phyloP scores from a whole-genome alignment of 2,797 vertebrate species.

The Macrochelys suwanniensis region DNA sequence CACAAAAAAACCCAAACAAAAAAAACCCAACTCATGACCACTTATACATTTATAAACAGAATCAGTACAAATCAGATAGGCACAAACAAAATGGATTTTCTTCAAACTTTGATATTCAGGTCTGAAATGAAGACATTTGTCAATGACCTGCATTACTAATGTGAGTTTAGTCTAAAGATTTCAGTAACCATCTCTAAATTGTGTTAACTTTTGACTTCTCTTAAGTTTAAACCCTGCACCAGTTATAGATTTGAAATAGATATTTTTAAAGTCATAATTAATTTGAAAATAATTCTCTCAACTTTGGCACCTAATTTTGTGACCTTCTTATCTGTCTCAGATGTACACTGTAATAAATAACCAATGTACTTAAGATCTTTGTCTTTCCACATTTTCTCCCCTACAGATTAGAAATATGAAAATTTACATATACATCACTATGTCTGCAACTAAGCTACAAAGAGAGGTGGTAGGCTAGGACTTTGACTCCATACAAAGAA shows the following conservation, averaged over 20 bases:
- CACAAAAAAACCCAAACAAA: not conserved
- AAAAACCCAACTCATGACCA: conserved; percentile 5
- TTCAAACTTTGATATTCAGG: conserved; percentile 27
- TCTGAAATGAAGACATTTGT: not conserved
- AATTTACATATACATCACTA: conserved; percentile 34
- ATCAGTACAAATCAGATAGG: conserved; percentile 57
- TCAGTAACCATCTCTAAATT: not conserved
- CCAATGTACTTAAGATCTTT: conserved; percentile 17
- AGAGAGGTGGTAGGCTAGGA: conserved; percentile 49
- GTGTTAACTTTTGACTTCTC: not conserved
- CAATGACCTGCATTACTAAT: not conserved
- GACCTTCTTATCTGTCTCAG: not conserved
- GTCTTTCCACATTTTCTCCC: not conserved
- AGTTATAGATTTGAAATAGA: conserved; percentile 6
- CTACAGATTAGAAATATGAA: conserved; percentile 32
- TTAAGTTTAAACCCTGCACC: not conserved
- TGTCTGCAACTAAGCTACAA: conserved; percentile 45
- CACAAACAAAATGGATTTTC: conserved; percentile 72
- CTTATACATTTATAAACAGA: conserved; percentile 11
- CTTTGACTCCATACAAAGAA: conserved; percentile 57
- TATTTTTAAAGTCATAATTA: not conserved
- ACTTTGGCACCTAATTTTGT: conserved; percentile 74
- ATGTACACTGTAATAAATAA: not conserved
- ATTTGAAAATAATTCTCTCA: not conserved
- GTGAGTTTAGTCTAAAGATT: not conserved